Conservation (phyloP, 2,113 vertebrate genomes). For the Alces alces region DNA sequence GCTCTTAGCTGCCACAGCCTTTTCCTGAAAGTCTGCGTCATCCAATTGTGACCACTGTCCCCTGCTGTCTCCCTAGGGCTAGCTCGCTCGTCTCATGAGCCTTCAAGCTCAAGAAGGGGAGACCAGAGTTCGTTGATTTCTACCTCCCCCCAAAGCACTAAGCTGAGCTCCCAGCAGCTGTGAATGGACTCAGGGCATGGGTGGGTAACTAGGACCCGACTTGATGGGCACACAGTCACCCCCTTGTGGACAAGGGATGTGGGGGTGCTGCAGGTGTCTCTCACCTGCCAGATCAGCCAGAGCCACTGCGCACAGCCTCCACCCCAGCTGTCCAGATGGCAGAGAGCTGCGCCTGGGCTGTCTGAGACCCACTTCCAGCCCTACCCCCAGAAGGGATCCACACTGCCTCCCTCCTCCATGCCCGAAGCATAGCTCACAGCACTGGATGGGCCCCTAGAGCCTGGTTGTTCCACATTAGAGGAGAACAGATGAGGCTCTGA, state of each 20-base stretch:
- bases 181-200: neutral
- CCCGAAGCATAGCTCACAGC: neutral
- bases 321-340: neutral
- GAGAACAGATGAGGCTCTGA: neutral
- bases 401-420: neutral
- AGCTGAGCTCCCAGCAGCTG: neutral
- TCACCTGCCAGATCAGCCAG: neutral
- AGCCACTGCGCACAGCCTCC: neutral
- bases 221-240: neutral
- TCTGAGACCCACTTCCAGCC: neutral
- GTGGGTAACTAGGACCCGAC: neutral
- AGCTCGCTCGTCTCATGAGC: neutral
- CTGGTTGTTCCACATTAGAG: slow-evolving; percentile 6
- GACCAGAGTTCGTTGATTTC: neutral
- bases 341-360: neutral
- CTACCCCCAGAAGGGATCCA: neutral
- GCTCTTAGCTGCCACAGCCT: neutral
- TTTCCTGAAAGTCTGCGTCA: neutral
- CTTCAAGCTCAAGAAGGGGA: neutral
- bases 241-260: neutral
- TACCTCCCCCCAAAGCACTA: neutral
- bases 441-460: neutral
- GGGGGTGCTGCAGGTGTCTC: neutral
- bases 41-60: neutral
- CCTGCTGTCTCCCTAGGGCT: neutral